Conservation (phyloP, 2,797 vertebrate genomes). For the Mormyrus proboscirostris region DNA sequence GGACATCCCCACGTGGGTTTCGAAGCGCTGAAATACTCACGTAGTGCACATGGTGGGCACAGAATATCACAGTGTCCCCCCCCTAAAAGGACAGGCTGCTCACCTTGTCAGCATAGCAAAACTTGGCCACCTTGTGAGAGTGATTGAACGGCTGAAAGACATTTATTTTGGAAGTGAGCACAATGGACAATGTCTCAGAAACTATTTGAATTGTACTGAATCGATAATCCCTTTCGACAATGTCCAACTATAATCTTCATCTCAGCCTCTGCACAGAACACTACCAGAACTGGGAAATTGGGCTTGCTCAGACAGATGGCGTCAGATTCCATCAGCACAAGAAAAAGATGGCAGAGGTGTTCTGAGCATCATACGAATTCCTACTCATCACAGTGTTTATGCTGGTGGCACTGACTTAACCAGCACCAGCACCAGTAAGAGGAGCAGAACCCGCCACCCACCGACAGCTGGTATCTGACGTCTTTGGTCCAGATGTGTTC, state of each 20-base stretch:
- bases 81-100: conserved; percentile 17
- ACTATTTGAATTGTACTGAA: background rate
- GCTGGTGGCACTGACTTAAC: background rate
- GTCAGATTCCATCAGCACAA: background rate
- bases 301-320: background rate
- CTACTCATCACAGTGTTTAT: background rate
- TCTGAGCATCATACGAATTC: background rate
- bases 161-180: background rate
- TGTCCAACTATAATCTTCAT: background rate
- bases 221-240: background rate
- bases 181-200: background rate
- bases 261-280: background rate
- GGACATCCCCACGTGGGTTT: background rate
- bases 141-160: conserved; percentile 81
- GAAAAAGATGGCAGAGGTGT: background rate
- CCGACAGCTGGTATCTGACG: conserved; percentile 78
- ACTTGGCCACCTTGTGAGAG: conserved; percentile 84
- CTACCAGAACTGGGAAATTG: background rate
- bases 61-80: background rate
- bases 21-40: background rate
- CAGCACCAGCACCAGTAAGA: background rate
- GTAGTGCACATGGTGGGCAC: background rate
- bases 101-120: conserved; percentile 91
- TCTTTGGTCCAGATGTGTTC: conserved; percentile 83
- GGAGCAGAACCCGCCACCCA: conserved; percentile 49